phyloP scores from a whole-genome alignment of 2,113 vertebrate species.

The Serilophus lunatus region DNA sequence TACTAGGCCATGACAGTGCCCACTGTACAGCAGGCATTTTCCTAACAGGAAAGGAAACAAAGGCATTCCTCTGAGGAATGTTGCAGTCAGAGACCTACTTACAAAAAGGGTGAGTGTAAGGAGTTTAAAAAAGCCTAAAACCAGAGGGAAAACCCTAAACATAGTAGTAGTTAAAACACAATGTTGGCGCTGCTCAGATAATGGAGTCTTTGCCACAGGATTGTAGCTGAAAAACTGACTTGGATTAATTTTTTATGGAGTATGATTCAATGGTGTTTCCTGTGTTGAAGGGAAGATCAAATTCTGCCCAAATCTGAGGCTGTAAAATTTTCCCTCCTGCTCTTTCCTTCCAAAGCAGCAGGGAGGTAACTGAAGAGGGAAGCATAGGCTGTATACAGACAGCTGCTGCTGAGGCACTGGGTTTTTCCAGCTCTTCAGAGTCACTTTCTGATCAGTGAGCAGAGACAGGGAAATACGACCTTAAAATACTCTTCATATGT shows the following conservation, averaged over 20 bases:
- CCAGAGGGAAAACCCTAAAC: rapidly evolving
- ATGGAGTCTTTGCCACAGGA: neutral
- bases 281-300: neutral
- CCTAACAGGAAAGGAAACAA: constrained; percentile 29
- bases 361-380: neutral
- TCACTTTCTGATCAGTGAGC: neutral
- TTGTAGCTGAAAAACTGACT: neutral
- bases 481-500: neutral
- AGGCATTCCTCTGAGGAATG: neutral
- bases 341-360: neutral
- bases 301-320: neutral
- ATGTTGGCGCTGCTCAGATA: neutral
- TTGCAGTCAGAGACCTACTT: neutral
- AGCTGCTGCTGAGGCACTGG: neutral
- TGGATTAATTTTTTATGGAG: neutral
- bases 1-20: neutral
- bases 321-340: neutral
- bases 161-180: neutral
- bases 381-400: neutral
- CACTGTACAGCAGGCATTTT: rapidly evolving
- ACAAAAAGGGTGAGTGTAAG: neutral
- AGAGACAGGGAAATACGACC: neutral
- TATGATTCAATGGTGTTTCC: neutral
- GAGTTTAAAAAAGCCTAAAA: neutral
- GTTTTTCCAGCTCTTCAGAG: neutral